phyloP scores from a whole-genome alignment of 2,888 invertebrate species.

The Ennomos quercinarius region DNA sequence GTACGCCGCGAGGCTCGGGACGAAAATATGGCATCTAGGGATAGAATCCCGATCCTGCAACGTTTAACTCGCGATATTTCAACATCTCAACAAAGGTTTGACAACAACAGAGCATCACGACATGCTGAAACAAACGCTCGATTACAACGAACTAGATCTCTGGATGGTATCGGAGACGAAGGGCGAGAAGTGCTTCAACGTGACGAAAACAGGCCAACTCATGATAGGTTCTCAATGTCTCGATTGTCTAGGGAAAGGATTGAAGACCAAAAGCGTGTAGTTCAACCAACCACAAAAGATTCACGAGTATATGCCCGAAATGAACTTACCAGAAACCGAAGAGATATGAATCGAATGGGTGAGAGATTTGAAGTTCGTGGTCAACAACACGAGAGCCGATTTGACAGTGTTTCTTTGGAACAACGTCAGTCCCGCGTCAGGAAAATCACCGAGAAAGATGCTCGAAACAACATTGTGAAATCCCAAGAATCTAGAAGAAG shows the following conservation, averaged over 20 bases:
- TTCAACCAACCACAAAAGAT: slow-evolving; percentile 8
- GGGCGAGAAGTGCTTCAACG: slow-evolving; percentile 7
- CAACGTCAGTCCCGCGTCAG: slow-evolving; percentile 9
- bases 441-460: slow-evolving; percentile 7
- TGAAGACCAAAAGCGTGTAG: slow-evolving; percentile 18
- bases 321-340: slow-evolving; percentile 8
- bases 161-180: slow-evolving; percentile 9
- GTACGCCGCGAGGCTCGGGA: slow-evolving; percentile 1
- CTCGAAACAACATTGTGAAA: slow-evolving; percentile 12
- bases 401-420: slow-evolving; percentile 1
- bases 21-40: neutral
- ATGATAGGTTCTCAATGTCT: slow-evolving; percentile 4
- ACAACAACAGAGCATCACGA: slow-evolving; percentile 6
- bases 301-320: slow-evolving; percentile 13
- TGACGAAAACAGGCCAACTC: slow-evolving; percentile 8
- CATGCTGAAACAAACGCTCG: slow-evolving; percentile 6
- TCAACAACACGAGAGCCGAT: neutral
- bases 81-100: neutral
- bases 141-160: slow-evolving; percentile 11
- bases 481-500: slow-evolving; percentile 15
- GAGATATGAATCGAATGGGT: slow-evolving; percentile 9
- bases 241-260: slow-evolving; percentile 18
- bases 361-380: slow-evolving; percentile 12
- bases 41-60: neutral
- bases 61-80: slow-evolving; percentile 6